Base-by-base conservation (phyloP, 1,140 invertebrate genomes). In the Galendromus occidentalis region DNA sequence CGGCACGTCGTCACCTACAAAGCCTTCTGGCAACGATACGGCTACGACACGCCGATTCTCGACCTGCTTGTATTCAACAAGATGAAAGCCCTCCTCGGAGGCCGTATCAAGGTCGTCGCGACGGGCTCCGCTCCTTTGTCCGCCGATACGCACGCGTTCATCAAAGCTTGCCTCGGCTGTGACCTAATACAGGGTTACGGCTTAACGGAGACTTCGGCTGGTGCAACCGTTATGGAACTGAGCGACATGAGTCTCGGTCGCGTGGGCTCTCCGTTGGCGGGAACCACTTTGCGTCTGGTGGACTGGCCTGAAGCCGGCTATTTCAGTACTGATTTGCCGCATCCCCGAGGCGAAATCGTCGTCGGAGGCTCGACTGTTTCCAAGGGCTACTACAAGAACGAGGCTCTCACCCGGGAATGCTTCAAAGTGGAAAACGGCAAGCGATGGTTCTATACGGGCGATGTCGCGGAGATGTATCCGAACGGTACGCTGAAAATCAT, bases 401-500 rank as follows among this genome's bases (percentile, higher is more conserved):
- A 84, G 6, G 84, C 86, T 47, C 90, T 91, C 76, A 91, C 91
- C 0, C 81, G 83, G 63, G 91, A 96, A 75, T 91, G 94, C 69
- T 99, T 95, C 78, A 84, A 69, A 33, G 33, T 85, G 66, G 82
- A 85, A 64, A 81, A 87, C 70, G 88, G 87, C 0, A 82, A 80
- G 68, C 78, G 86, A 66, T 95, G 91, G 87, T 98, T 98, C 76
- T 85, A 84, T 70, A 92, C 91, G 55, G 95, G 95, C 2, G 95
- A 99, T 77, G 91, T 99, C 78, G 93, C 87, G 7, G 89, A 95
- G 80, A 78, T 96, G 68, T 85, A 92, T 51, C 76, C 81, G 29
- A 91, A 98, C 78, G 95, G 95, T 44, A 86, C 84, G 70, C 83
- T 98, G 45, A 90, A 88, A 80, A 96, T 99, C 71, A 97, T 98